phyloP scores from a whole-genome alignment of 2,888 invertebrate genomes.

The Endomychus coccineus region DNA sequence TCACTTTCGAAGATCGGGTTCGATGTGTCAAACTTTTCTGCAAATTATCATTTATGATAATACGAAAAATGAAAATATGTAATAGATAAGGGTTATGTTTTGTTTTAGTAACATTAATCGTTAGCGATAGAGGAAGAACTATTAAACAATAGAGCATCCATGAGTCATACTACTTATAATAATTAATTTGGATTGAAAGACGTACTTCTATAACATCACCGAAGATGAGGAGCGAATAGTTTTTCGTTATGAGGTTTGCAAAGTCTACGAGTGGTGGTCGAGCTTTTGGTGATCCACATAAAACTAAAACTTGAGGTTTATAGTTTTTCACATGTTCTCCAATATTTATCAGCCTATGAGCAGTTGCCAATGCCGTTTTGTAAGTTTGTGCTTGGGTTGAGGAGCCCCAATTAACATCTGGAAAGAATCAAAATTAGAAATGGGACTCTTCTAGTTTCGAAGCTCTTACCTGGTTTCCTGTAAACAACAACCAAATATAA shows the following conservation, averaged over 20 bases:
- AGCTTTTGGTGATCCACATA: slow-evolving; percentile 75
- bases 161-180: no score
- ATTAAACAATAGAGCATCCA: no score
- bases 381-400: slow-evolving; percentile 95
- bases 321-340: slow-evolving; percentile 98
- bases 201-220: slow-evolving; percentile 77
- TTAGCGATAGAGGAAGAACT: no score
- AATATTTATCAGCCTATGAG: slow-evolving; percentile 71
- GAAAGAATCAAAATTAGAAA: slow-evolving; percentile 15
- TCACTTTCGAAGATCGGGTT: slow-evolving; percentile 32
- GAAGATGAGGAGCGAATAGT: slow-evolving; percentile 82
- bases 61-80: no score
- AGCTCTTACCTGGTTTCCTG: slow-evolving; percentile 78
- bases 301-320: slow-evolving; percentile 83
- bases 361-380: slow-evolving; percentile 80
- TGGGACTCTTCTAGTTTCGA: background rate
- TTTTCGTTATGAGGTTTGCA: slow-evolving; percentile 84
- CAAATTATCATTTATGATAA: no score
- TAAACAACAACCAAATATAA: slow-evolving; percentile 90
- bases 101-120: no score
- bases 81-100: no score
- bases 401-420: slow-evolving; percentile 95
- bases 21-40: slow-evolving; percentile 40
- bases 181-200: slow-evolving; percentile 1
- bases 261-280: slow-evolving; percentile 88